Conservation (phyloP, 1,140 invertebrate genomes). For the Drosophila persimilis region DNA sequence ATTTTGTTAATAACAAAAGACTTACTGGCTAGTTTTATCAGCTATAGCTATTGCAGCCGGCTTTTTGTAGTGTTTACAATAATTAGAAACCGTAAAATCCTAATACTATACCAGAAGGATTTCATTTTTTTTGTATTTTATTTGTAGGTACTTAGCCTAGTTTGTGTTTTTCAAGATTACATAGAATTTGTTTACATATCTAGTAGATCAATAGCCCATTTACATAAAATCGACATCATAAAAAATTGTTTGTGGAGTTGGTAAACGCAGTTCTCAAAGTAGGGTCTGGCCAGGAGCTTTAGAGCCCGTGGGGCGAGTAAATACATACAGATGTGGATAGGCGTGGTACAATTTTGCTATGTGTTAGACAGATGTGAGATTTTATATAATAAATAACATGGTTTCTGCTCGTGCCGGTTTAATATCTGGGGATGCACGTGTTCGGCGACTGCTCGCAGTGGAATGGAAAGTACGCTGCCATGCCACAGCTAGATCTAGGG, state of each 20-base stretch:
- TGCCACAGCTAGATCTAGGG: neutral
- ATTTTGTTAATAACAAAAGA: too few species aligned
- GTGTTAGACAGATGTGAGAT: constrained; percentile 51
- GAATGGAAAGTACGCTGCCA: constrained; percentile 40
- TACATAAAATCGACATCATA: constrained; percentile 59
- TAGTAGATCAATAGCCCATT: constrained; percentile 74
- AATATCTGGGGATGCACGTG: neutral
- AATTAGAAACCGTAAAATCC: too few species aligned
- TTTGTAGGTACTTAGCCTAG: constrained; percentile 45
- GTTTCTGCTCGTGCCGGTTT: constrained; percentile 42
- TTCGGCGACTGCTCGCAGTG: constrained; percentile 1
- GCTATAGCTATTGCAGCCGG: too few species aligned
- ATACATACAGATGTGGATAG: constrained; percentile 13
- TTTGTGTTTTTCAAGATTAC: constrained; percentile 64
- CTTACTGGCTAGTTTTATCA: too few species aligned
- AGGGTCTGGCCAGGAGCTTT: constrained; percentile 1
- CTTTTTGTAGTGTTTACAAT: too few species aligned
- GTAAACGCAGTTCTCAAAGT: constrained; percentile 9
- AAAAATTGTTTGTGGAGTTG: constrained; percentile 32
- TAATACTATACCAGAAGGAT: neutral
- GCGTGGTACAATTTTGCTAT: constrained; percentile 39
- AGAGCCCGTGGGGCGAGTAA: constrained; percentile 20
- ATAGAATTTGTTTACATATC: constrained; percentile 67
- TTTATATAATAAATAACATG: constrained; percentile 76
- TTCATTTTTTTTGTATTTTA: constrained; percentile 15